phyloP scores from a whole-genome alignment of 37 sponge, comb jelly and placozoan species.

The Cliona cf. orientalis region DNA sequence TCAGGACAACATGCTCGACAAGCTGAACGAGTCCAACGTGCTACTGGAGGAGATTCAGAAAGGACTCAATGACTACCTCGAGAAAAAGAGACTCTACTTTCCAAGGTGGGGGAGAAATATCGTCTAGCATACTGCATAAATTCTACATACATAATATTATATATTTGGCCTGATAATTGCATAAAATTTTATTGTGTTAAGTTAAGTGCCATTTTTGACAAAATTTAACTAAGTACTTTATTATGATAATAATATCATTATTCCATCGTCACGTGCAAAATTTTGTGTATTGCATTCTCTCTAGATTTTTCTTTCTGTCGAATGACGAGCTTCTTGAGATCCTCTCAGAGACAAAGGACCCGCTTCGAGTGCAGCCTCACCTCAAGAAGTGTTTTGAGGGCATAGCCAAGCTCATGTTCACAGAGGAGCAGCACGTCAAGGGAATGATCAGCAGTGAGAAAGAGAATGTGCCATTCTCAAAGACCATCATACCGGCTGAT shows the following conservation, averaged over 20 bases:
- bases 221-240: too few species aligned
- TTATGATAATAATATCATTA: too few species aligned
- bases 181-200: background rate
- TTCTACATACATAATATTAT: background rate
- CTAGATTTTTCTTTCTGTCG: constrained; percentile 92
- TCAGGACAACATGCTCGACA: constrained; percentile 82
- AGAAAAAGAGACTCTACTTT: constrained; percentile 98
- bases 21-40: constrained; percentile 82
- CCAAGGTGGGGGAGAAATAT: constrained; percentile 69
- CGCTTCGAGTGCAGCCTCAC: constrained; percentile 94
- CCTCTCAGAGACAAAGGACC: constrained; percentile 95
- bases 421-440: constrained; percentile 86
- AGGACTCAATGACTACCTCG: constrained; percentile 96
- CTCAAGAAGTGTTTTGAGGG: constrained; percentile 98
- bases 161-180: background rate
- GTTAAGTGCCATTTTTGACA: too few species aligned
- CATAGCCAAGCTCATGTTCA: constrained; percentile 92
- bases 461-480: constrained; percentile 90
- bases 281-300: background rate
- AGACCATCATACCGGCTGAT: constrained; percentile 88
- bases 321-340: constrained; percentile 97
- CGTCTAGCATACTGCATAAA: constrained; percentile 1
- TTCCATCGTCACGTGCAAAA: background rate
- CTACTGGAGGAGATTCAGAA: constrained; percentile 98
- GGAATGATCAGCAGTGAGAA: constrained; percentile 97